A percentile compares a stretch with the other conserved stretches of the same genome.
Conservation (phyloP, 2,113 vertebrate genomes). For the Onychorhynchus coronatus region DNA sequence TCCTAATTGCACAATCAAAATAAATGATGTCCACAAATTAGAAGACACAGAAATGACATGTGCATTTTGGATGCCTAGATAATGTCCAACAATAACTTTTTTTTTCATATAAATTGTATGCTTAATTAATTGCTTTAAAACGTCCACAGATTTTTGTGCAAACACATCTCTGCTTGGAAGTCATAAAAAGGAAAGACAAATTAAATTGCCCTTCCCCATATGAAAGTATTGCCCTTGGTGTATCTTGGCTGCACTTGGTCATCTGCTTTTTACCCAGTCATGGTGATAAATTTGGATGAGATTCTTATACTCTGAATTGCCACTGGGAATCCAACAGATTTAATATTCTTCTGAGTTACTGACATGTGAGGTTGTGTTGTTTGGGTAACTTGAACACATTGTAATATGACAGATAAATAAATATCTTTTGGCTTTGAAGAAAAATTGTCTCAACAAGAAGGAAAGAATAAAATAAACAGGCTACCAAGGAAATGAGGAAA, state of each 20-base stretch:
- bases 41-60: slow-evolving; percentile 61
- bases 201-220: slow-evolving; percentile 51
- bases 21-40: slow-evolving; percentile 72
- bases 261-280: slow-evolving; percentile 27
- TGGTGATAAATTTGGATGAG: slow-evolving; percentile 42
- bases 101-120: slow-evolving; percentile 71
- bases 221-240: slow-evolving; percentile 35
- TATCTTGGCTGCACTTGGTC: slow-evolving; percentile 32
- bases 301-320: slow-evolving; percentile 49
- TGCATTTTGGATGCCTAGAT: slow-evolving; percentile 66
- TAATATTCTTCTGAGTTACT: slow-evolving; percentile 60
- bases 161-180: slow-evolving; percentile 46
- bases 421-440: not conserved
- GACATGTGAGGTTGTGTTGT: not conserved
- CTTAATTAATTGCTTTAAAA: slow-evolving; percentile 73
- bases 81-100: slow-evolving; percentile 63
- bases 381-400: slow-evolving; percentile 17
- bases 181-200: slow-evolving; percentile 59
- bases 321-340: slow-evolving; percentile 54
- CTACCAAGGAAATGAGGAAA: not conserved
- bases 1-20: slow-evolving; percentile 76
- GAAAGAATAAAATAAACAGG: not conserved
- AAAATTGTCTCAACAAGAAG: not conserved
- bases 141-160: slow-evolving; percentile 48
- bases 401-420: slow-evolving; percentile 7